Base-by-base conservation (phyloP, 2,797 vertebrate species). In the Naso thynnoides region DNA sequence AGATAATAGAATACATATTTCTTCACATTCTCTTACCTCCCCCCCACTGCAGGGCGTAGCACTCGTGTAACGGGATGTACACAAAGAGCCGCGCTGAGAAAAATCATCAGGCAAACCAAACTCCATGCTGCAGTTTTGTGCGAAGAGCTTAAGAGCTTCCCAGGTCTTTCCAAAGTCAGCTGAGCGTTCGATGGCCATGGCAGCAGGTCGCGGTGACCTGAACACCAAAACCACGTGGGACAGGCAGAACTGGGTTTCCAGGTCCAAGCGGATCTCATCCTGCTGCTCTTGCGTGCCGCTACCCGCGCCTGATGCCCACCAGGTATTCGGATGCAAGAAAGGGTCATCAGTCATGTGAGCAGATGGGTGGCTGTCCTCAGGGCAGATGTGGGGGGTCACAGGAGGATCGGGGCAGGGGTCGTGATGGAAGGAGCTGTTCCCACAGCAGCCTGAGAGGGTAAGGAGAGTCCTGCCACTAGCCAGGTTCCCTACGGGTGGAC, bases 401-500 rank as follows among this genome's bases (percentile, higher is more conserved):
- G 76, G 24, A 61, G 68, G 56, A 55, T 66, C 86, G 83, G 6
- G 93, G 50, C 82, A 85, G 21, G 57, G 47, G 19, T 18, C 53
- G 14, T 26, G 76, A 4, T 58, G 62, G 56, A 38, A 42, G 49
- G 74, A 81, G 58, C 33, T 64, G 61, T 81, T 88, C 21, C 71
- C 55, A 69, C 86, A 90, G 81, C 88, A 83, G 45, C 67, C 63
- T 0, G 92, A 85, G 64, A 80, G 71, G 23, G 87, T 96, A 78
- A 78, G 67, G 23, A 97, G 95, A 0, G 75, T 93, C 83, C 96
- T 92, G 73, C 97, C 96, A 15, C 80, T 93, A 1, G 95, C 96
- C 31, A 98, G 93, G 90, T 98, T 97, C 44, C 95, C 95, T 69
- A 98, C 89, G 0, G 96, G 92, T 50, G 97, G 96, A 84, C 96